phyloP scores from a whole-genome alignment of 2,888 invertebrate genomes.

The Aspidiotus destructor region DNA sequence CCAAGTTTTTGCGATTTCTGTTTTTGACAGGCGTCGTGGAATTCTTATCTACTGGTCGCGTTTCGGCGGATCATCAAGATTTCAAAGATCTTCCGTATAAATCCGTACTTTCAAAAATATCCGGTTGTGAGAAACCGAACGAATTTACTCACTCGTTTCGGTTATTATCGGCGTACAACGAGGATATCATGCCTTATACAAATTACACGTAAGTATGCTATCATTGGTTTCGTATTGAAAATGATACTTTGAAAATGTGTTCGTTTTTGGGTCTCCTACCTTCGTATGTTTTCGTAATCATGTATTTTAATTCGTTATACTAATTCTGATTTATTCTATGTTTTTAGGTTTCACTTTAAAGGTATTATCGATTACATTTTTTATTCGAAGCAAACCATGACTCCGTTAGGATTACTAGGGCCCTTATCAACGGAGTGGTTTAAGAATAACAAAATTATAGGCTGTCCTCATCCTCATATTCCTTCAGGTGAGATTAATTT shows the following conservation, averaged over 20 bases:
- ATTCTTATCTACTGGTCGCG: constrained; percentile 82
- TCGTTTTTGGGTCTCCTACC: background rate
- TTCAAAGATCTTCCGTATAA: constrained; percentile 94
- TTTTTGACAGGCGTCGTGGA: constrained; percentile 75
- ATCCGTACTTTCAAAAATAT: constrained; percentile 77
- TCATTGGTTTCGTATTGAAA: background rate
- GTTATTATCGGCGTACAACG: constrained; percentile 87
- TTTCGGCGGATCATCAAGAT: constrained; percentile 85
- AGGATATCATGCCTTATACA: constrained; percentile 93
- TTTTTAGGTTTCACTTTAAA: constrained; percentile 92
- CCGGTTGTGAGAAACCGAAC: constrained; percentile 70
- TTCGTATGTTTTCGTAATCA: background rate
- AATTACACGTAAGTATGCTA: constrained; percentile 80
- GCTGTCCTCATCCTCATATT: constrained; percentile 95
- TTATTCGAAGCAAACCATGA: constrained; percentile 91
- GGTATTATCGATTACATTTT: constrained; percentile 99
- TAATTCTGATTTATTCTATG: no score
- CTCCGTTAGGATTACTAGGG: constrained; percentile 85
- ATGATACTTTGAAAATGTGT: background rate
- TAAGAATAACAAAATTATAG: constrained; percentile 90
- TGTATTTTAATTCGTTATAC: background rate
- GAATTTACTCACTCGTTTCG: constrained; percentile 95
- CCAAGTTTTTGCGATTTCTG: no score
- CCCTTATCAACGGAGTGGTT: constrained; percentile 89
- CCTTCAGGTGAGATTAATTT: constrained; percentile 58